Evolutionary conservation across 2,113 vertebrate species (phyloP).

Genomic region (Caloenas nicobarica): DNA sequence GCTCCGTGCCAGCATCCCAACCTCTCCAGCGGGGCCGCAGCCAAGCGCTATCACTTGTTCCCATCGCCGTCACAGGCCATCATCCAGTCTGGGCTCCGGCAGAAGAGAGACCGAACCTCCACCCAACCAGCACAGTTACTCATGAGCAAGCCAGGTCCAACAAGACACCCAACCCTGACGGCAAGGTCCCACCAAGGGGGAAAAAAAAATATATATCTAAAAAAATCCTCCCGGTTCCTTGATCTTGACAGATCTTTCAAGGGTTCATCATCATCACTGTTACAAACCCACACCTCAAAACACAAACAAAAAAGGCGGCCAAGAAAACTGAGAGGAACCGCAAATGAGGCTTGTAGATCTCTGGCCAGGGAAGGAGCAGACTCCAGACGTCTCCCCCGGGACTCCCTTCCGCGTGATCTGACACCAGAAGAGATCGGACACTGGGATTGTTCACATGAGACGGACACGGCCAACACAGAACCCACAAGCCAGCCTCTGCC

Average conservation of each 20-base stretch:
- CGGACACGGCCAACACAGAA: neutral
- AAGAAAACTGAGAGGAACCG: neutral
- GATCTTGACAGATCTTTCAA: neutral
- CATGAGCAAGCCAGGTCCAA: neutral
- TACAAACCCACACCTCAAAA: neutral
- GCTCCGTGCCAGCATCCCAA: neutral
- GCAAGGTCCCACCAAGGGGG: neutral
- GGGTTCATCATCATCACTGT: accelerated
- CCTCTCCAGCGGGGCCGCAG: neutral
- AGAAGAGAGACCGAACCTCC: neutral
- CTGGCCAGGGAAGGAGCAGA: neutral
- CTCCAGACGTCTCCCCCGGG: neutral
- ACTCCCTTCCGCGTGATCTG: neutral
- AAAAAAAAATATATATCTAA: accelerated
- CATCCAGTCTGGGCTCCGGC: neutral
- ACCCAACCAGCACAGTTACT: neutral
- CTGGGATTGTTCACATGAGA: accelerated
- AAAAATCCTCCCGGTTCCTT: neutral
- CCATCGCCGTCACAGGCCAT: neutral
- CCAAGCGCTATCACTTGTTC: neutral
- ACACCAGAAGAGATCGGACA: neutral
- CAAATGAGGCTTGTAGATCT: neutral
- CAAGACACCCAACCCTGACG: neutral
- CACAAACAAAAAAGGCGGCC: neutral
- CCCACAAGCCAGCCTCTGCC: neutral